A percentile compares a stretch with the other conserved stretches of the same genome.
Conservation (phyloP, 2,888 invertebrate genomes). For the Hybos culiciformis region DNA sequence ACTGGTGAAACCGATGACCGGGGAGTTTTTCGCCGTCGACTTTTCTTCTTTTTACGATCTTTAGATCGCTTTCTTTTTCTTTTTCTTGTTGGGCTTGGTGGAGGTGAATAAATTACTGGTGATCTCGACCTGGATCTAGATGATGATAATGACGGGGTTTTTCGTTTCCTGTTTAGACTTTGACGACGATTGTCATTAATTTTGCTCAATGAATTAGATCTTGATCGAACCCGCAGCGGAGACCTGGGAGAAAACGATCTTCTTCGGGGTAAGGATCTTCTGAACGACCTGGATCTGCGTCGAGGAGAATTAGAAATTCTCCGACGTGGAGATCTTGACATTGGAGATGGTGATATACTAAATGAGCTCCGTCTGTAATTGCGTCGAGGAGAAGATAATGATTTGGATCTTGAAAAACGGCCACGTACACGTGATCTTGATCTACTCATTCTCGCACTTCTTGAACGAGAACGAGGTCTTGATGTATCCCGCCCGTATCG, state of each 20-base stretch:
- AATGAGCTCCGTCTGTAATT: conserved; percentile 23
- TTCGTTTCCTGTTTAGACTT: background rate
- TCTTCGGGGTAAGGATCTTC: conserved; percentile 17
- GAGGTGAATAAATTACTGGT: conserved; percentile 14
- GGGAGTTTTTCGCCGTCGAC: background rate
- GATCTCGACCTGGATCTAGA: conserved; percentile 13
- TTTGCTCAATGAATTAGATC: conserved; percentile 24
- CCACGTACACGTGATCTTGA: conserved; percentile 26
- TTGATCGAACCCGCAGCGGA: conserved; percentile 25
- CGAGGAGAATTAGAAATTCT: conserved; percentile 20
- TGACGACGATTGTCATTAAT: background rate
- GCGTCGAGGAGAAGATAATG: conserved; percentile 18
- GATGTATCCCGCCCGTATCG: conserved; percentile 64
- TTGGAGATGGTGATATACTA: conserved; percentile 30
- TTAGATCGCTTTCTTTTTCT: conserved; percentile 9
- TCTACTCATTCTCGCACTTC: conserved; percentile 23
- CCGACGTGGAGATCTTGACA: conserved; percentile 13
- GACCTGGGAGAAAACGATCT: conserved; percentile 20
- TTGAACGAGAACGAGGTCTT: conserved; percentile 25
- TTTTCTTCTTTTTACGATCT: conserved; percentile 12
- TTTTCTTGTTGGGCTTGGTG: background rate
- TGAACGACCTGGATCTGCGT: conserved; percentile 12
- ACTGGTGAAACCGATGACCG: conserved; percentile 7
- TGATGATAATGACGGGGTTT: background rate
- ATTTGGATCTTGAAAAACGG: conserved; percentile 14